These are phyloP conservation scores for Dryocosmus kuriphilus DNA, from an alignment of 2,888 invertebrate genomes.

Conservation along the genomic window DNA sequence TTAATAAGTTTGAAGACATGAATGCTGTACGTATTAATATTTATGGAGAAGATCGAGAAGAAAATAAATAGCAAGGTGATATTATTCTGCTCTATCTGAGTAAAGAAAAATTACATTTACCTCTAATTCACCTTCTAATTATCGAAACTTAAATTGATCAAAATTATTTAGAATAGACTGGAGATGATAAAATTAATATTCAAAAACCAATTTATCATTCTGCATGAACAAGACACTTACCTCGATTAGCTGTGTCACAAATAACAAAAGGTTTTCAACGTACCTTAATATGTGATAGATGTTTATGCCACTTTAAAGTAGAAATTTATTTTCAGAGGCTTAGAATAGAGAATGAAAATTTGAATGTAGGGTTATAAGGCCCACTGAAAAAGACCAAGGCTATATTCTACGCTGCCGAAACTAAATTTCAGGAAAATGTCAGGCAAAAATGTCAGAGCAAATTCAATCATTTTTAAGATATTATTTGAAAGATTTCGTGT, in stretches of 20 bases:
- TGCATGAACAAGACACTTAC: too few relatives aligned
- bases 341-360: too few relatives aligned
- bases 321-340: too few relatives aligned
- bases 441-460: too few relatives aligned
- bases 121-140: neutral
- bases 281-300: too few relatives aligned
- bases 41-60: slow-evolving; percentile 46
- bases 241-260: slow-evolving; percentile 44
- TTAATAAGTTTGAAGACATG: slow-evolving; percentile 51
- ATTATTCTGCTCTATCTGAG: slow-evolving; percentile 52
- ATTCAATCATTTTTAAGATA: too few relatives aligned
- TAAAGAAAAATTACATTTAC: slow-evolving; percentile 41
- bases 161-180: neutral
- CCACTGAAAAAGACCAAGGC: too few relatives aligned
- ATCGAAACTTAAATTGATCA: neutral
- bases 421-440: too few relatives aligned
- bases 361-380: too few relatives aligned
- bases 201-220: slow-evolving; percentile 47
- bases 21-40: slow-evolving; percentile 54
- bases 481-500: too few relatives aligned
- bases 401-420: too few relatives aligned
- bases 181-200: neutral
- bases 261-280: slow-evolving; percentile 16
- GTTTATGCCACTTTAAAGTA: too few relatives aligned
- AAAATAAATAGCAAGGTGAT: slow-evolving; percentile 40